Percentiles rank a stretch among this genome's conserved stretches.
These are phyloP conservation scores for Grammomys dolichurus DNA, from an alignment of 2,113 vertebrate species.

Conservation along the genomic window DNA sequence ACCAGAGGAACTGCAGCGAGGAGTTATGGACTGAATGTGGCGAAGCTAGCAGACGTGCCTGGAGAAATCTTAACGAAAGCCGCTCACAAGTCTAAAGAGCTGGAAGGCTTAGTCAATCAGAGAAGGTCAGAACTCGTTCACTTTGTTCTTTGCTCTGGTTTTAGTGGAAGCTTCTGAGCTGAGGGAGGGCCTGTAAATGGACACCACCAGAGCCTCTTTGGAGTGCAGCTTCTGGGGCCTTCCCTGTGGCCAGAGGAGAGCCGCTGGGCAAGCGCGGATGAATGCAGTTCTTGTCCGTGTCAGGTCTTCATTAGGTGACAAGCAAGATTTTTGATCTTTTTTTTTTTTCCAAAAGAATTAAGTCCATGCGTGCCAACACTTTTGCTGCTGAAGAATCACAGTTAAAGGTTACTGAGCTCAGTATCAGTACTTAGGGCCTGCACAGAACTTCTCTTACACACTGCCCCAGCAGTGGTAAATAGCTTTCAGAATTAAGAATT, in stretches of 20 bases:
- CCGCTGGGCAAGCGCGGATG: not conserved
- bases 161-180: slow-evolving; percentile 8
- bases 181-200: not conserved
- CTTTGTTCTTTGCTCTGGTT: slow-evolving; percentile 32
- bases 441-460: slow-evolving; percentile 1
- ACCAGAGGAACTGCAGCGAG: slow-evolving; percentile 94
- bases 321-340: slow-evolving; percentile 45
- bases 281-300: not conserved
- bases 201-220: not conserved
- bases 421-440: not conserved
- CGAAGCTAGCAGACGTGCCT: slow-evolving; percentile 95
- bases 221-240: not conserved
- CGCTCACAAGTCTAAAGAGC: slow-evolving; percentile 93
- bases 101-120: slow-evolving; percentile 90
- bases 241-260: slow-evolving; percentile 46
- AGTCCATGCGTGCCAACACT: not conserved
- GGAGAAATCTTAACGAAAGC: slow-evolving; percentile 92
- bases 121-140: slow-evolving; percentile 90
- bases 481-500: slow-evolving; percentile 35
- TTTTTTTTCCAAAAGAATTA: slow-evolving; percentile 48
- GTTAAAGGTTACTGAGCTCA: not conserved
- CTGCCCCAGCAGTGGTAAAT: not conserved
- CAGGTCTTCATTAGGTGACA: slow-evolving; percentile 32
- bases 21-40: slow-evolving; percentile 98
- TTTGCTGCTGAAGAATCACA: not conserved